phyloP scores from a whole-genome alignment of 2,113 vertebrate genomes.

The Brachyhypopomus gauderio region DNA sequence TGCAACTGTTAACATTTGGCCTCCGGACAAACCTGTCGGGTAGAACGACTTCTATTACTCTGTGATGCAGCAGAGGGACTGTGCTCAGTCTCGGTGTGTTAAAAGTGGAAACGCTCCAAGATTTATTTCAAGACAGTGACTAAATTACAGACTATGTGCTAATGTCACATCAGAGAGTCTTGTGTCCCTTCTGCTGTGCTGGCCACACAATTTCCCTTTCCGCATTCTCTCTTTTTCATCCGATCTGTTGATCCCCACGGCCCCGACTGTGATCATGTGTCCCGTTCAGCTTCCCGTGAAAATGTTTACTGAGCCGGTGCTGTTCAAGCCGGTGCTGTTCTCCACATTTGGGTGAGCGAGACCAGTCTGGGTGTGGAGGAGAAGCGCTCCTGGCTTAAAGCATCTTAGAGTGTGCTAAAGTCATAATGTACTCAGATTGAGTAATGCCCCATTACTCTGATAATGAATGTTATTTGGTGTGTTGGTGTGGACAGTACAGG shows the following conservation, averaged over 20 bases:
- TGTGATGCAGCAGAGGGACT: constrained; percentile 29
- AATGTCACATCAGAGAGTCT: constrained; percentile 39
- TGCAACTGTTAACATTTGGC: not conserved
- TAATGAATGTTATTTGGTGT: not conserved
- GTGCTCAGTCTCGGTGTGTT: constrained; percentile 45
- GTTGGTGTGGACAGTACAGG: not conserved
- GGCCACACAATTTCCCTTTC: not conserved
- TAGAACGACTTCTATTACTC: constrained; percentile 19
- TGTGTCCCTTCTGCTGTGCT: constrained; percentile 21
- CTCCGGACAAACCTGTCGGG: not conserved
- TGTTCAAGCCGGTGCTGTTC: too few relatives aligned
- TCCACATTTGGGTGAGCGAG: constrained; percentile 19
- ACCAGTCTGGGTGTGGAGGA: constrained; percentile 1
- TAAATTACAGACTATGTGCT: constrained; percentile 56
- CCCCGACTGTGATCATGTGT: constrained; percentile 19
- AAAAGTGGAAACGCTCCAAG: constrained; percentile 47
- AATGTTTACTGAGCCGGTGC: constrained; percentile 47
- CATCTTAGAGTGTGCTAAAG: not conserved
- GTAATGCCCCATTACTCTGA: not conserved
- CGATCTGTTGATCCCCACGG: constrained; percentile 36
- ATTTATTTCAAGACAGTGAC: constrained; percentile 54
- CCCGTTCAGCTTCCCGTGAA: constrained; percentile 43
- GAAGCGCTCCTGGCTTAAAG: not conserved
- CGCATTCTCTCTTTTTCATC: constrained; percentile 2
- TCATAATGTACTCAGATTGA: not conserved